Evolutionary conservation across 2,797 vertebrate species (phyloP).

Genomic region (Lates japonicus): DNA sequence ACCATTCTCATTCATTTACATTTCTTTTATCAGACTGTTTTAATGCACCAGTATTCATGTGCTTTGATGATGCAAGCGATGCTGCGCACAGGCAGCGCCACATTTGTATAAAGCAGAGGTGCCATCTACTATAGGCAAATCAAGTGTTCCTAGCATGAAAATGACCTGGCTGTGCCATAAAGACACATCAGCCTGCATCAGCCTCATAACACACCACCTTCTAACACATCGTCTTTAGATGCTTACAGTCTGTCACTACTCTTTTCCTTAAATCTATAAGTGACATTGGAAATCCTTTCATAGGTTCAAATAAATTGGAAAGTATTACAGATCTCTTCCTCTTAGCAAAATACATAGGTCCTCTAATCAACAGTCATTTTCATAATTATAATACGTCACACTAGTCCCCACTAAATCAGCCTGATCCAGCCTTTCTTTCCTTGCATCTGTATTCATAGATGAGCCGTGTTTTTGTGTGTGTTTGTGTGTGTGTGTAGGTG

Average conservation of each 20-base stretch:
- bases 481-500: constrained; percentile 20
- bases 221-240: background rate
- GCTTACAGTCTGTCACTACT: background rate
- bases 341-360: background rate
- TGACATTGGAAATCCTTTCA: background rate
- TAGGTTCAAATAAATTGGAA: background rate
- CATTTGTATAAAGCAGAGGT: constrained; percentile 13
- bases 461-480: constrained; percentile 25
- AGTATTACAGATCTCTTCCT: background rate
- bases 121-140: background rate
- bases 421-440: constrained; percentile 55
- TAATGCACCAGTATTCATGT: constrained; percentile 2
- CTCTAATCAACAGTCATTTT: constrained; percentile 4
- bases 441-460: constrained; percentile 22
- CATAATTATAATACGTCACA: background rate
- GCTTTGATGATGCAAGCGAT: background rate
- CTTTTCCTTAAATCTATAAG: background rate
- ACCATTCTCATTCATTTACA: background rate
- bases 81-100: background rate
- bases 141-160: background rate
- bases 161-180: constrained; percentile 13
- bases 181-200: background rate
- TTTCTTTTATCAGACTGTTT: background rate
- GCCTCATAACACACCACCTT: background rate
- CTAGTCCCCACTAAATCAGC: constrained; percentile 16